Conservation (phyloP, 2,797 vertebrate genomes). For the Pempheris klunzingeri region DNA sequence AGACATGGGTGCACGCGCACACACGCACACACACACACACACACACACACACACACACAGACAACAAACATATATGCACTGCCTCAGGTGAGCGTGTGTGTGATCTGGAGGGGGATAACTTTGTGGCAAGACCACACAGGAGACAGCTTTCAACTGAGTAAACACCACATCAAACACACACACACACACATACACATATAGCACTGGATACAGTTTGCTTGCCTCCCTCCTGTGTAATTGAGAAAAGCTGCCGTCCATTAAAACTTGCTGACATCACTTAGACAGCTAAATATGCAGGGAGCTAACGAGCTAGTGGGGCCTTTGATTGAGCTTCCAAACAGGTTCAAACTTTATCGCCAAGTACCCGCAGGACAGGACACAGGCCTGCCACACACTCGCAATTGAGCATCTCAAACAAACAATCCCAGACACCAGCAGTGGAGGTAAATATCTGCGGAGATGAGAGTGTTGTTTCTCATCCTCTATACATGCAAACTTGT, state of each 20-base stretch:
- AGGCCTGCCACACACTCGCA: slow-evolving; percentile 65
- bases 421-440: slow-evolving; percentile 57
- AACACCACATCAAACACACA: slow-evolving; percentile 87
- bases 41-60: slow-evolving; percentile 8
- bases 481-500: slow-evolving; percentile 29
- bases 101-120: slow-evolving; percentile 78
- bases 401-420: slow-evolving; percentile 79
- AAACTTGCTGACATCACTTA: slow-evolving; percentile 88
- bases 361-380: slow-evolving; percentile 64
- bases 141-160: slow-evolving; percentile 86
- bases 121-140: slow-evolving; percentile 83
- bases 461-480: slow-evolving; percentile 21
- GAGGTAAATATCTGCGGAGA: slow-evolving; percentile 56
- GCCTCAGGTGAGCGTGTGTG: slow-evolving; percentile 78
- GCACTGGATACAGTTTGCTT: slow-evolving; percentile 74
- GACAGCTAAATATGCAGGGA: slow-evolving; percentile 81
- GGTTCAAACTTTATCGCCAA: slow-evolving; percentile 75
- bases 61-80: slow-evolving; percentile 59
- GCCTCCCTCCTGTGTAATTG: slow-evolving; percentile 85
- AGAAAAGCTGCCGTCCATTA: slow-evolving; percentile 87
- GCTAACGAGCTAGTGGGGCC: slow-evolving; percentile 79
- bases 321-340: slow-evolving; percentile 79
- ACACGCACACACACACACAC: slow-evolving; percentile 12
- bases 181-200: slow-evolving; percentile 39
- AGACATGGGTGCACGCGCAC: slow-evolving; percentile 19